A percentile compares a stretch with the other conserved stretches of the same genome.
Evolutionary conservation across 2,797 vertebrate species (phyloP).

Genomic region (Xiphorhynchus erythropygius): DNA sequence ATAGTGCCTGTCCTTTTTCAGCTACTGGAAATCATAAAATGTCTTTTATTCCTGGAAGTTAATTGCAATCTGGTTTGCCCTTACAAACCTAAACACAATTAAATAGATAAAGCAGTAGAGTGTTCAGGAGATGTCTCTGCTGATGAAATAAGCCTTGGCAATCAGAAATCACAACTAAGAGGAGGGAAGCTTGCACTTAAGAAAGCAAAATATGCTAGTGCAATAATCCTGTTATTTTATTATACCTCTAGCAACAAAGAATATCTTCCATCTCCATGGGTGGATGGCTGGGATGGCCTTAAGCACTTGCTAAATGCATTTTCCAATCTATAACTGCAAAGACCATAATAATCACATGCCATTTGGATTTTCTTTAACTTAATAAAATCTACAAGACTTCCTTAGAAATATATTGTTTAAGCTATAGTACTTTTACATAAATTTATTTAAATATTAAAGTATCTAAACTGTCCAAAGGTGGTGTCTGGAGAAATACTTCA

Average conservation of each 20-base stretch:
- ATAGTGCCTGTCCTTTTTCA: neutral
- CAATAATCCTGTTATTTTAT: constrained; percentile 27
- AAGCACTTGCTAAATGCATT: constrained; percentile 38
- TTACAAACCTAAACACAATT: neutral
- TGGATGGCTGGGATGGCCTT: neutral
- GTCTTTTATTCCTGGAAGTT: neutral
- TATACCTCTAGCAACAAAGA: constrained; percentile 20
- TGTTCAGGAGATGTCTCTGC: neutral
- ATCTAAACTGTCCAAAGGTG: neutral
- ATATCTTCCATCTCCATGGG: neutral
- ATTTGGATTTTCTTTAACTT: constrained; percentile 32
- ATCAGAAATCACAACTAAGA: neutral
- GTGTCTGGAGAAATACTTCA: neutral
- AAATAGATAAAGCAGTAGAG: neutral
- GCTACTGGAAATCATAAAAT: neutral
- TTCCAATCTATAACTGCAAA: neutral
- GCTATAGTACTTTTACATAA: neutral
- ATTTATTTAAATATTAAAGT: neutral
- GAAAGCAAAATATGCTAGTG: neutral
- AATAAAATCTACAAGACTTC: neutral
- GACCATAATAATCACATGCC: neutral
- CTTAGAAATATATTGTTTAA: neutral
- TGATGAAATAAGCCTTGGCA: neutral
- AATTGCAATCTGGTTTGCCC: neutral
- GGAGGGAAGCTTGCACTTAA: neutral